Conservation (phyloP, 35 echinoderm and acorn worm species). For the Stichopus chloronotus region DNA sequence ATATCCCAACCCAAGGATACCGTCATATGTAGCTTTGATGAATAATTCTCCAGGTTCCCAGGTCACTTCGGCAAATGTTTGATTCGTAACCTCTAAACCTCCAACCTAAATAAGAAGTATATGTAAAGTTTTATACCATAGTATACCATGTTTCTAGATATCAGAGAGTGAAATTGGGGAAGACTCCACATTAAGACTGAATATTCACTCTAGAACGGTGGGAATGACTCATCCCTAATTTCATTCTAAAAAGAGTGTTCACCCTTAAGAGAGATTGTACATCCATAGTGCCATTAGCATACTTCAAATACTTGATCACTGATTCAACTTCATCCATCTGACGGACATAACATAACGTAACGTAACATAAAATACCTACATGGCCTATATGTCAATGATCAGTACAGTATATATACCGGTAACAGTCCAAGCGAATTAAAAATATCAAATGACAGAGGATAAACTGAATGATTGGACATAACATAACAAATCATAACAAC, state of each 20-base stretch:
- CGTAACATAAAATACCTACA: no score
- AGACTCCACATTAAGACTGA: not conserved
- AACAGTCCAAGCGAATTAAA: no score
- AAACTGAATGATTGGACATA: no score
- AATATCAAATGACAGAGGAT: no score
- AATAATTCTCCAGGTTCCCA: conserved; percentile 44
- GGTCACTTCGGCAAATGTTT: conserved; percentile 63
- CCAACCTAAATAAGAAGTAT: conserved; percentile 20
- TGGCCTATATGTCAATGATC: no score
- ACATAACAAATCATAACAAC: no score
- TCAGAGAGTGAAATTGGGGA: not conserved
- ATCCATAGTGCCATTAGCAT: no score
- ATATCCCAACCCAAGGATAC: conserved; percentile 62
- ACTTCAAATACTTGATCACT: no score
- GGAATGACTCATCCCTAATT: not conserved
- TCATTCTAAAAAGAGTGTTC: not conserved
- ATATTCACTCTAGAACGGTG: not conserved
- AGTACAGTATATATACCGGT: no score
- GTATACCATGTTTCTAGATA: not conserved
- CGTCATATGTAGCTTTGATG: conserved; percentile 52
- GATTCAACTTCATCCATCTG: no score
- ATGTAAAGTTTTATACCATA: not conserved
- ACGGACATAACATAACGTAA: no score
- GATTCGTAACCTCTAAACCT: conserved; percentile 7
- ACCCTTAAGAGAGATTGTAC: not conserved